These are phyloP conservation scores for Teleopsis dalmanni DNA, from an alignment of 1,140 invertebrate genomes.

Conservation along the genomic window DNA sequence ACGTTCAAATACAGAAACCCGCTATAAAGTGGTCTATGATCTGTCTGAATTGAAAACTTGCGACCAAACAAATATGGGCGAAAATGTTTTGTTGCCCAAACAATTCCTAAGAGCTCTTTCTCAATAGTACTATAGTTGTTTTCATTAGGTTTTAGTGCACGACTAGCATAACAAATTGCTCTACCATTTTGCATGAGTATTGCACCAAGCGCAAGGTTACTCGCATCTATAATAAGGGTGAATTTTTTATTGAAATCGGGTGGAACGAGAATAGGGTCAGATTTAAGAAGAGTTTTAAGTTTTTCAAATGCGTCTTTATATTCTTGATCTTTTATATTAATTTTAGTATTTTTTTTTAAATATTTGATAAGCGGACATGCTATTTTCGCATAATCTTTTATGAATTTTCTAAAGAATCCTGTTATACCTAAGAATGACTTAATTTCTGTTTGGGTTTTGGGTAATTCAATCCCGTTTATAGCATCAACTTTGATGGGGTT, in stretches of 20 bases:
- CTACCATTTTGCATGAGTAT: constrained; percentile 16
- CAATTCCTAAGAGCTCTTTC: constrained; percentile 43
- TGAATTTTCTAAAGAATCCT: constrained; percentile 3
- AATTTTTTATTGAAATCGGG: constrained; percentile 7
- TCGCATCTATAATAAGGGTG: constrained; percentile 7
- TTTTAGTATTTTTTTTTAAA: constrained; percentile 3
- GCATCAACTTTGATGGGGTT: background rate
- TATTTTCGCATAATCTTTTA: background rate
- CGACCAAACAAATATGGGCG: constrained; percentile 44
- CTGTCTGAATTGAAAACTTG: background rate
- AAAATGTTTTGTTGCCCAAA: constrained; percentile 44
- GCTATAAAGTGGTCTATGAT: background rate
- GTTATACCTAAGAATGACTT: background rate
- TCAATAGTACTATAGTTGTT: constrained; percentile 41
- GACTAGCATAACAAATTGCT: constrained; percentile 41
- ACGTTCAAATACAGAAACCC: too few relatives aligned
- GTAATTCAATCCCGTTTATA: background rate
- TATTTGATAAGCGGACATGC: background rate
- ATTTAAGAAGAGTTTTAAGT: constrained; percentile 4
- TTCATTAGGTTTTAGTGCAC: constrained; percentile 35
- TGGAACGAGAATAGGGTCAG: constrained; percentile 3
- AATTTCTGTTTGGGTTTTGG: background rate
- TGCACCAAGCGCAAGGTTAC: constrained; percentile 13
- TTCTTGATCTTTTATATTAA: background rate
- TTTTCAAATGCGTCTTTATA: constrained; percentile 10